Evolutionary conservation across 2,113 vertebrate species (phyloP), one percentile per base, ranked within the genome.

Genomic region (Typhlomys cinereus): DNA sequence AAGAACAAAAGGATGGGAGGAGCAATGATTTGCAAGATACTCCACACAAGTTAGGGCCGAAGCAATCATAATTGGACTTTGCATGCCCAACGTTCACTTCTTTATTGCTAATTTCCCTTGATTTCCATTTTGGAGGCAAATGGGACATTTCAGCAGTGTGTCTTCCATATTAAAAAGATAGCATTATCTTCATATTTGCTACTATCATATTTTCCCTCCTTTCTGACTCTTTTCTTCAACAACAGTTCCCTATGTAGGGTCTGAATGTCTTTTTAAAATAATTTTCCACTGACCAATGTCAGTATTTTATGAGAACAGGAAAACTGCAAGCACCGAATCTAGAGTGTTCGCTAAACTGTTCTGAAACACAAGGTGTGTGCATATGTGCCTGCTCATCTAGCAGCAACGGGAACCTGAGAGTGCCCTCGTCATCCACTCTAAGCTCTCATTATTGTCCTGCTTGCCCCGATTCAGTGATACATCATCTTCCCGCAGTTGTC

Each of bases 401-500:
- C 41, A 31, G 73, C 90, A 89, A 85, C 83, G 21, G 8, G 62
- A 84, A 93, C 39, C 57, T 81, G 64, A 20, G 46, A 23, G 82
- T 41, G 71, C 88, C 79, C 85, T 93, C 96, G 92, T 80, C 57
- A 95, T 75, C 61, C 89, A 85, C 76, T 89, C 92, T 87, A 90
- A 31, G 52, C 90, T 74, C 82, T 96, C 78, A 88, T 96, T 94
- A 92, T 59, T 92, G 87, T 62, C 69, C 89, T 94, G 95, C 78
- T 88, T 46, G 29, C 62, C 88, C 91, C 95, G 91, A 96, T 94
- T 94, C 87, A 66, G 64, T 85, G 67, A 94, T 92, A 82, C 46
- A 89, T 92, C 91, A 79, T 85, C 74, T 83, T 88, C 91, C 82
- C 59, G 67, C 74, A 88, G 88, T 92, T 95, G 92, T 95, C 91